A percentile compares a stretch with the other conserved stretches of the same genome.
Conservation (phyloP, 2,113 vertebrate species). For the Carassius gibelio region DNA sequence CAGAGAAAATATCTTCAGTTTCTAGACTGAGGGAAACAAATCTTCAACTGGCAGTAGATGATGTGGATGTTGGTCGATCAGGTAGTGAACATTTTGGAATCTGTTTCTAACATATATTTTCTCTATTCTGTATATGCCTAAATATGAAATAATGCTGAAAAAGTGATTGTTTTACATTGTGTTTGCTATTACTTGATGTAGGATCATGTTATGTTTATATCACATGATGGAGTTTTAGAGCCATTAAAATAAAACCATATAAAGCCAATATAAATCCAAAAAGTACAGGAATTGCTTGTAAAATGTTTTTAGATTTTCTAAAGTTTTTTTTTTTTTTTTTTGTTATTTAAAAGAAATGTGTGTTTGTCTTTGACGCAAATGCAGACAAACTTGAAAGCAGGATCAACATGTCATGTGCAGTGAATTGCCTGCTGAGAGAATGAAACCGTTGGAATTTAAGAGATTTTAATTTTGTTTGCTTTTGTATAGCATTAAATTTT, state of each 20-base stretch:
- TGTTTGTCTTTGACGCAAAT: background rate
- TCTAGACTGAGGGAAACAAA: background rate
- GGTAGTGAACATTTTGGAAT: background rate
- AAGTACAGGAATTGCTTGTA: background rate
- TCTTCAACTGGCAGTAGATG: background rate
- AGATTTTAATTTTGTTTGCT: background rate
- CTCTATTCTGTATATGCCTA: background rate
- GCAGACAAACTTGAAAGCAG: background rate
- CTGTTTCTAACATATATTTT: background rate
- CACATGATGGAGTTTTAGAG: too few relatives aligned
- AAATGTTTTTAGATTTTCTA: background rate
- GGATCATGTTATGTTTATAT: background rate
- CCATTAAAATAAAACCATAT: background rate
- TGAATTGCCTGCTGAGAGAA: background rate
- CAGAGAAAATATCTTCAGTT: background rate
- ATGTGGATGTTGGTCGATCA: slow-evolving; percentile 41
- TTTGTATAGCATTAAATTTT: background rate
- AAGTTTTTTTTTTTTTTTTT: background rate
- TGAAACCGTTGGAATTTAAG: background rate
- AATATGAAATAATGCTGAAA: background rate
- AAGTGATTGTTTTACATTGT: background rate
- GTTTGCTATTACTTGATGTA: background rate
- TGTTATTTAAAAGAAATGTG: background rate
- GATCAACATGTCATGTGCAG: background rate
- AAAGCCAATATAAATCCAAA: background rate